Evolutionary conservation across 64 coral and sea anemone genomes (phyloP).

Genomic region (Porites lutea): DNA sequence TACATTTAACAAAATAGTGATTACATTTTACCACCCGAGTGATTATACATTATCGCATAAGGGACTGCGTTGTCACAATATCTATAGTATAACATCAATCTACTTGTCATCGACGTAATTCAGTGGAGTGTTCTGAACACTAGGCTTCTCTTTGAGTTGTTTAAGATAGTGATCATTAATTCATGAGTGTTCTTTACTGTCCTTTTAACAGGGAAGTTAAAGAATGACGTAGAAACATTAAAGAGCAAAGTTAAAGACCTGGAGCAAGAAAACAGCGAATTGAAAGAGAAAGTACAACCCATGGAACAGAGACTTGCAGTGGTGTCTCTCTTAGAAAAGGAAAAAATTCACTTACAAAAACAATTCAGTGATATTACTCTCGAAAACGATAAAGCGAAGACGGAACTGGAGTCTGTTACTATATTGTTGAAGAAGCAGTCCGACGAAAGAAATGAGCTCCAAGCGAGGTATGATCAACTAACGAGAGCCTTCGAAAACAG

Average conservation of each 20-base stretch:
- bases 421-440: neutral
- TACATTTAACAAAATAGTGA: too few species aligned
- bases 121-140: too few species aligned
- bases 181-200: neutral
- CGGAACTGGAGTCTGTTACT: constrained; percentile 24
- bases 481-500: neutral
- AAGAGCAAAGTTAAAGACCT: constrained; percentile 57
- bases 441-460: constrained; percentile 21
- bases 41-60: too few species aligned
- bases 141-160: too few species aligned
- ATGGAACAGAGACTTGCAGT: constrained; percentile 45
- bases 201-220: neutral
- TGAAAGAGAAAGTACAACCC: constrained; percentile 36
- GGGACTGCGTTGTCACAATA: too few species aligned
- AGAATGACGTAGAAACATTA: constrained; percentile 40
- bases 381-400: constrained; percentile 41
- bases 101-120: too few species aligned
- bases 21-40: too few species aligned
- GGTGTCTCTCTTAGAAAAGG: constrained; percentile 63
- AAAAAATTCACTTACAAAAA: constrained; percentile 67
- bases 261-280: constrained; percentile 24
- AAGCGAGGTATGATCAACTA: constrained; percentile 29
- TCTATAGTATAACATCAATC: too few species aligned
- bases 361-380: constrained; percentile 56
- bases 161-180: neutral